Percentiles rank a stretch among this genome's conserved stretches.
Conservation (phyloP, 2,888 invertebrate genomes). For the Eueremaeus valkanovi region DNA sequence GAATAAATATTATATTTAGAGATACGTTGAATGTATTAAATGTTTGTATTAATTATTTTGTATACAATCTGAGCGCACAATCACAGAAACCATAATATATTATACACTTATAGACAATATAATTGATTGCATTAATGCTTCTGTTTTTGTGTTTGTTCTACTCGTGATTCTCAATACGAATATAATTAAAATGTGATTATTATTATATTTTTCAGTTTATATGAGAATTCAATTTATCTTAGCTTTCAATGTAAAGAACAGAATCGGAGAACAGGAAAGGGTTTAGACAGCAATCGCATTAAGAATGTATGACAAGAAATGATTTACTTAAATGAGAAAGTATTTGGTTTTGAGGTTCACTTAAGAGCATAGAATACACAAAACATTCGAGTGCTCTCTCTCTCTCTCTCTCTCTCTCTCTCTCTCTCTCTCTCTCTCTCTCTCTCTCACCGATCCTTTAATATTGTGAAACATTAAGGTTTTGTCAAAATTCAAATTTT, state of each 20-base stretch:
- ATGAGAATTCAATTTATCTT: slow-evolving; percentile 13
- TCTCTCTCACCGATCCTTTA: not conserved
- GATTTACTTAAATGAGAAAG: slow-evolving; percentile 1
- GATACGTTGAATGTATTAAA: no score
- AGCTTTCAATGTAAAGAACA: slow-evolving; percentile 2
- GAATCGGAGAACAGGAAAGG: slow-evolving; percentile 28
- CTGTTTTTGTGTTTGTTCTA: not conserved
- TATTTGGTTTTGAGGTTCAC: not conserved
- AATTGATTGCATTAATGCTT: not conserved
- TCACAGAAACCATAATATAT: no score
- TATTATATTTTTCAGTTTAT: slow-evolving; percentile 13
- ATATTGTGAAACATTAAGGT: slow-evolving; percentile 14
- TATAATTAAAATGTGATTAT: slow-evolving; percentile 27
- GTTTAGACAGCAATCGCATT: slow-evolving; percentile 18
- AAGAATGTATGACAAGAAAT: slow-evolving; percentile 12
- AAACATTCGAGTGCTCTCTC: not conserved
- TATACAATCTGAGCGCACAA: no score
- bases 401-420: slow-evolving; percentile 22
- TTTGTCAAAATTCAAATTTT: slow-evolving; percentile 24
- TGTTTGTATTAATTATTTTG: no score
- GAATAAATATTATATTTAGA: no score
- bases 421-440: slow-evolving; percentile 20
- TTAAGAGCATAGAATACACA: not conserved
- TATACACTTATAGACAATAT: no score
- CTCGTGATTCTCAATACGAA: not conserved